Percentiles rank a stretch among this genome's conserved stretches.
Conservation (phyloP, 2,888 invertebrate species). For the Physocephala rufipes region DNA sequence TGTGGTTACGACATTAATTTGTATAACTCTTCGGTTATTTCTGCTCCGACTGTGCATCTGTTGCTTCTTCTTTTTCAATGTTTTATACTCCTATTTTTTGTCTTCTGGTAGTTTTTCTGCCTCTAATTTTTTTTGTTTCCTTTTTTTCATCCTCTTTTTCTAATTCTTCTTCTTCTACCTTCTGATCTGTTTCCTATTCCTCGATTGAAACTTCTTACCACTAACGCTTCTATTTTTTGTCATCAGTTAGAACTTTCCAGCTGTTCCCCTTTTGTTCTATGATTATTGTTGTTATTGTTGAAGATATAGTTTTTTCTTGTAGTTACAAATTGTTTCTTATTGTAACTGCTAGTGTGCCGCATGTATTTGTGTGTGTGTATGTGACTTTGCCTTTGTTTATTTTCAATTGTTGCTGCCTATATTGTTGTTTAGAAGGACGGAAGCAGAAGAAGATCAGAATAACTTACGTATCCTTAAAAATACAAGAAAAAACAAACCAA, state of each 20-base stretch:
- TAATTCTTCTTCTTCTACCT: neutral
- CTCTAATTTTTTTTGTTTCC: no score
- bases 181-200: neutral
- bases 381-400: neutral
- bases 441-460: neutral
- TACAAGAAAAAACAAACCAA: conserved; percentile 13
- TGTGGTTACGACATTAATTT: no score
- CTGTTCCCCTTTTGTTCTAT: conserved; percentile 56
- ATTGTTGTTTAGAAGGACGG: neutral
- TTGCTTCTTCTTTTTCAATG: no score
- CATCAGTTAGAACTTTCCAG: conserved; percentile 36
- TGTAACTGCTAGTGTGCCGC: neutral
- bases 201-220: neutral
- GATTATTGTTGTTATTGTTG: conserved; percentile 54
- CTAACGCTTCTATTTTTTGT: conserved; percentile 6
- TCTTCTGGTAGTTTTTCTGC: no score
- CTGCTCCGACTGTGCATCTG: no score
- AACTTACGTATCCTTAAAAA: neutral
- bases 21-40: no score
- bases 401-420: neutral
- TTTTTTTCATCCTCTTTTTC: no score
- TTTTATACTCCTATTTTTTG: no score
- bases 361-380: neutral
- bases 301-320: conserved; percentile 18
- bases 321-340: conserved; percentile 7